A percentile compares a stretch with the other conserved stretches of the same genome.
phyloP scores from a whole-genome alignment of 2,888 invertebrate species.

The Drosophila phalerata region DNA sequence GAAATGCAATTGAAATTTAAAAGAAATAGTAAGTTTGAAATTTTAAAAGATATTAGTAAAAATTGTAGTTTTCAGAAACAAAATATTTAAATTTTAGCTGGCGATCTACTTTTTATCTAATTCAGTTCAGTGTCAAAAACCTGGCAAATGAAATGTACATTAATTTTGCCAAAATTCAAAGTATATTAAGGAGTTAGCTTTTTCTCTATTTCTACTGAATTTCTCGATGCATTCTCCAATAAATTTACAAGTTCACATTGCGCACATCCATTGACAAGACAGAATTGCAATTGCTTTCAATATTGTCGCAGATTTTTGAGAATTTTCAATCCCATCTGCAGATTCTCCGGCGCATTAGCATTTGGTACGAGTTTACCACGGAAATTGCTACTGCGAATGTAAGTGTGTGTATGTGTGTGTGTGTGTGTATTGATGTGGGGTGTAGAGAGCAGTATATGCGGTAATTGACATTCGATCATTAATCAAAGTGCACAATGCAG shows the following conservation, averaged over 20 bases:
- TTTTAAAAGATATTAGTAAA: too few species aligned
- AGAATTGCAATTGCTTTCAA: constrained; percentile 19
- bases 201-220: not conserved
- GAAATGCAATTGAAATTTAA: not conserved
- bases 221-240: not conserved
- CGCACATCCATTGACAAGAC: constrained; percentile 2
- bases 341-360: constrained; percentile 31
- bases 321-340: constrained; percentile 15
- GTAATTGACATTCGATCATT: constrained; percentile 86
- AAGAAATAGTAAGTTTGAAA: too few species aligned
- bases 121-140: too few species aligned
- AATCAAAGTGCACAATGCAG: constrained; percentile 86
- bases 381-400: constrained; percentile 29
- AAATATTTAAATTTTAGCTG: too few species aligned
- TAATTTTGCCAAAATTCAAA: not conserved
- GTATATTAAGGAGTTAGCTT: not conserved
- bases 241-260: constrained; percentile 4
- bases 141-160: too few species aligned
- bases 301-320: constrained; percentile 24
- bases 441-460: constrained; percentile 69
- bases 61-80: too few species aligned
- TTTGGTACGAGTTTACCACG: constrained; percentile 36
- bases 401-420: constrained; percentile 9
- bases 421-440: constrained; percentile 26
- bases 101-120: too few species aligned